These are phyloP conservation scores for Drosophila melanica DNA, from an alignment of 1,140 invertebrate species.

Conservation along the genomic window DNA sequence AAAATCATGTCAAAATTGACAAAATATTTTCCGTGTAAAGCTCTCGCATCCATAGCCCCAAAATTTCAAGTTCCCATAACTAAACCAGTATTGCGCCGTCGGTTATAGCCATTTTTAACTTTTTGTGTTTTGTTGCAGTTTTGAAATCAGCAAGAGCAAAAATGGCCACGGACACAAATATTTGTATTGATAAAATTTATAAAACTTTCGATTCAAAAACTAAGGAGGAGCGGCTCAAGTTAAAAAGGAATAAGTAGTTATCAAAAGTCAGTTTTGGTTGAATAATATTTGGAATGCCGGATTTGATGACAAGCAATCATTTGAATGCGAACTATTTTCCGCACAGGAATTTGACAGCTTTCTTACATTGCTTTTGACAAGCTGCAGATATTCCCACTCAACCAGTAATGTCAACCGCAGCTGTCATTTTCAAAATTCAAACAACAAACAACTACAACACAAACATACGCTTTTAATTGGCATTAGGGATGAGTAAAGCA, in stretches of 20 bases:
- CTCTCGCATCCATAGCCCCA: no score
- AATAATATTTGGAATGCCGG: neutral
- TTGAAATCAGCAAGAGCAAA: neutral
- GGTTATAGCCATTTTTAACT: no score
- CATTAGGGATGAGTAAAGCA: no score
- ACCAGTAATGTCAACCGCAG: constrained; percentile 8
- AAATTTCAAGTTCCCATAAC: no score
- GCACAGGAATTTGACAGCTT: neutral
- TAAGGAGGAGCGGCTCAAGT: neutral
- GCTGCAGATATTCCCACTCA: neutral
- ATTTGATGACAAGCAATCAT: neutral
- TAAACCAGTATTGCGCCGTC: no score
- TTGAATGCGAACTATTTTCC: neutral
- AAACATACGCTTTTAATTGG: neutral
- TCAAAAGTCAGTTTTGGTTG: no score
- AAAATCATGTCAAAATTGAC: no score
- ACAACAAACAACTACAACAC: constrained; percentile 8
- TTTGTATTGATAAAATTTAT: constrained; percentile 35
- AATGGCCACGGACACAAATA: constrained; percentile 4
- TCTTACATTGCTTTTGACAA: constrained; percentile 13
- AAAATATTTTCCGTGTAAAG: neutral
- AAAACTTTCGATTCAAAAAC: constrained; percentile 19
- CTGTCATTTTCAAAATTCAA: constrained; percentile 16
- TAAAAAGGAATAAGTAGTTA: no score
- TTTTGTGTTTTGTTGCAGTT: no score